phyloP scores from a whole-genome alignment of 2,797 vertebrate species.

The Chaetophractus vellerosus region DNA sequence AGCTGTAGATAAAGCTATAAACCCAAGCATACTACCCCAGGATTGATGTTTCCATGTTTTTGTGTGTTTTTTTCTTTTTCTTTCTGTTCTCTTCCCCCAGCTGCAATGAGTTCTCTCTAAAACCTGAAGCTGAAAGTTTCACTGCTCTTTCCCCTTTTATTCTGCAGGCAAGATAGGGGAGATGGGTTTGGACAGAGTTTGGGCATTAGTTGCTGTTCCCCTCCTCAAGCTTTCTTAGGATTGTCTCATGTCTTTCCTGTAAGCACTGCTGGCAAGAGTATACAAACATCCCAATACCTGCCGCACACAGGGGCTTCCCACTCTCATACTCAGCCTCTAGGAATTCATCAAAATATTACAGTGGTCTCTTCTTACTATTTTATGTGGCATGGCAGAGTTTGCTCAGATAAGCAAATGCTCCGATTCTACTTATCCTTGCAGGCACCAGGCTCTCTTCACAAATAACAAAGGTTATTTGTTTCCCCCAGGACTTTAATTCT shows the following conservation, averaged over 20 bases:
- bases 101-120: not conserved
- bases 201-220: not conserved
- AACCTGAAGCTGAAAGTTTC: not conserved
- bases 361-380: not conserved
- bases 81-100: not conserved
- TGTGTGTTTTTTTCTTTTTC: too few species aligned
- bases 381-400: not conserved
- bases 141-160: not conserved
- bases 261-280: not conserved
- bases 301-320: not conserved
- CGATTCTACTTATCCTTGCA: not conserved
- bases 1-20: not conserved
- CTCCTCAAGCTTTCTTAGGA: not conserved
- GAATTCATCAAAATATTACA: conserved; percentile 4
- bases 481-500: not conserved
- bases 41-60: not conserved
- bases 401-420: not conserved
- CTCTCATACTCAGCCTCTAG: not conserved
- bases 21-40: not conserved
- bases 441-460: not conserved
- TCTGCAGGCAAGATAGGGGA: not conserved
- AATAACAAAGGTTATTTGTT: too few species aligned
- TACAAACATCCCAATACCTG: not conserved
- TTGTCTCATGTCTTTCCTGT: not conserved
- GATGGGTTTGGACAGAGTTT: not conserved